A percentile compares a stretch with the other conserved stretches of the same genome.
phyloP scores from a whole-genome alignment of 2,797 vertebrate species.

The Pipistrellus pipistrellus region DNA sequence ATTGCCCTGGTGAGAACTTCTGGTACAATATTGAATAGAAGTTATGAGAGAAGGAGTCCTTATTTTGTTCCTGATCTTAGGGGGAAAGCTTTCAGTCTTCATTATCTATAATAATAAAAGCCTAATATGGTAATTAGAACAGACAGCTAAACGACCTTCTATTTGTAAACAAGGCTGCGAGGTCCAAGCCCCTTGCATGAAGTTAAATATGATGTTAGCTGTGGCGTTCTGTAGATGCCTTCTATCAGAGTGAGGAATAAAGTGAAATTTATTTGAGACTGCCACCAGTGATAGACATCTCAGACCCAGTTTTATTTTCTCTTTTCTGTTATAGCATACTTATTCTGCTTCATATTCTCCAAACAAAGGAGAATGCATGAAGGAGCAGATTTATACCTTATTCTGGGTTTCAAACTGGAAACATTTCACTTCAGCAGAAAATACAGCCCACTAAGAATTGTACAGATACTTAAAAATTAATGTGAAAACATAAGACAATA shows the following conservation, averaged over 20 bases:
- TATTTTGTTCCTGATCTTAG: conserved; percentile 26
- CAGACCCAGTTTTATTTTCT: conserved; percentile 28
- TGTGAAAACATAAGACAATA: conserved; percentile 6
- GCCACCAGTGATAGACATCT: background rate
- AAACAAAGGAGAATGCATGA: conserved; percentile 27
- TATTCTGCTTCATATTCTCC: conserved; percentile 44
- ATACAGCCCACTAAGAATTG: conserved; percentile 18
- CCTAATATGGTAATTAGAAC: too few species aligned
- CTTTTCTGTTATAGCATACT: conserved; percentile 11
- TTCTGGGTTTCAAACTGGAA: conserved; percentile 35
- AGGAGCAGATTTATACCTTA: background rate
- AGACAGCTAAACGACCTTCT: too few species aligned
- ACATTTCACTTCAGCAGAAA: background rate
- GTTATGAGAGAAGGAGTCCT: background rate
- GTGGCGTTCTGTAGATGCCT: background rate
- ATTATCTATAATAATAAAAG: too few species aligned
- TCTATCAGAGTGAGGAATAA: conserved; percentile 40
- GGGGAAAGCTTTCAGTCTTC: background rate
- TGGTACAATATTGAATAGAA: background rate
- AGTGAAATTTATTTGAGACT: conserved; percentile 39
- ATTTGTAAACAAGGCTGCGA: too few species aligned
- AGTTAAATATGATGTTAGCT: background rate
- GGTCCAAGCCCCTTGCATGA: too few species aligned
- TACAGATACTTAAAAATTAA: conserved; percentile 5
- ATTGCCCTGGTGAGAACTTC: background rate